Evolutionary conservation across 2,888 invertebrate genomes (phyloP).

Genomic region (Hylaea fasciaria): DNA sequence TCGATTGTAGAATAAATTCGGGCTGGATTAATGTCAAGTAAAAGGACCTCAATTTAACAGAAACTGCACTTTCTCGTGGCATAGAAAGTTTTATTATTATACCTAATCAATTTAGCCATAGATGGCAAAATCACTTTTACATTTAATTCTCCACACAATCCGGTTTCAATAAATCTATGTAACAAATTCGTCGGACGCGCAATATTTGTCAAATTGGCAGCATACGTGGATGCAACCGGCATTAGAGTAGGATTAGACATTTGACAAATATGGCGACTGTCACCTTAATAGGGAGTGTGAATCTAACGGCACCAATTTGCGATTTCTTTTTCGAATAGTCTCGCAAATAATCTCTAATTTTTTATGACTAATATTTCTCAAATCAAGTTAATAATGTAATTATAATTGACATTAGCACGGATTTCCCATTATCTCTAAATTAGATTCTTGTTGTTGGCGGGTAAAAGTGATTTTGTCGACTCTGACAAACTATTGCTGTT

Average conservation of each 20-base stretch:
- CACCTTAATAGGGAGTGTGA: too few species aligned
- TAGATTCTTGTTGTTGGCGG: too few species aligned
- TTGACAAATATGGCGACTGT: too few species aligned
- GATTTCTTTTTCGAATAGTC: too few species aligned
- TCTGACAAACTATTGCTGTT: conserved; percentile 7
- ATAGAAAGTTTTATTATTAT: background rate
- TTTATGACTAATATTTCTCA: background rate
- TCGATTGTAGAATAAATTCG: background rate
- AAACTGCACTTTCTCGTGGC: conserved; percentile 2
- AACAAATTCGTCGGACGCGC: too few species aligned
- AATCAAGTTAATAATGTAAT: too few species aligned
- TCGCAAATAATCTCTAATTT: too few species aligned
- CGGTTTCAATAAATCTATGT: background rate
- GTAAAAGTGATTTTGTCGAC: conserved; percentile 4
- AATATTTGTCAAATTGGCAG: too few species aligned
- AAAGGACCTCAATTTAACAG: background rate
- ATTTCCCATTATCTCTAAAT: too few species aligned
- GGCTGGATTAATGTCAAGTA: background rate
- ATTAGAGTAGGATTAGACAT: too few species aligned
- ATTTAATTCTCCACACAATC: background rate
- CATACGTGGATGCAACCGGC: too few species aligned
- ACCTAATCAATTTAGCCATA: conserved; percentile 3
- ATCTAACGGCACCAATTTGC: background rate
- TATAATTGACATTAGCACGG: too few species aligned
- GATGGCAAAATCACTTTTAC: conserved; percentile 13